phyloP scores from a whole-genome alignment of 2,113 vertebrate genomes.

The Festucalex cinctus region DNA sequence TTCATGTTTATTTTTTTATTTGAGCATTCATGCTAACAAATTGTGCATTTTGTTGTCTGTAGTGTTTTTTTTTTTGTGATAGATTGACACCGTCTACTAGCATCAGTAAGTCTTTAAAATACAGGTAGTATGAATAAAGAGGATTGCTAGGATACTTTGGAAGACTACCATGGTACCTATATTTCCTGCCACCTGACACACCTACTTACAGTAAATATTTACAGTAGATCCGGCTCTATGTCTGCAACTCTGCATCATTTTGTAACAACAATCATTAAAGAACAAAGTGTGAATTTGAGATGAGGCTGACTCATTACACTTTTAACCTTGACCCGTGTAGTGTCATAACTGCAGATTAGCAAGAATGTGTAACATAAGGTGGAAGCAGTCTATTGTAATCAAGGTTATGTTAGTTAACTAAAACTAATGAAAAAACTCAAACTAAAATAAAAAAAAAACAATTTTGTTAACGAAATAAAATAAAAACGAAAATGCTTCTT shows the following conservation, averaged over 20 bases:
- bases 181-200: conserved; percentile 18
- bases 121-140: too few species aligned
- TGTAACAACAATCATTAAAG: too few species aligned
- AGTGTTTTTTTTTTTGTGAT: not conserved
- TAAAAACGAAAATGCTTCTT: too few species aligned
- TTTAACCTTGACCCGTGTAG: conserved; percentile 24
- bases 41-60: not conserved
- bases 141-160: too few species aligned
- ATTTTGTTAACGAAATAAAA: too few species aligned
- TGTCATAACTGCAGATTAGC: conserved; percentile 26
- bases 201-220: too few species aligned
- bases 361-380: conserved; percentile 4
- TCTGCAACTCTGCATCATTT: too few species aligned
- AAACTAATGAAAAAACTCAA: too few species aligned
- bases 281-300: conserved; percentile 23
- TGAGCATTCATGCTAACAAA: not conserved
- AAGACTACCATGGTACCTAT: conserved; percentile 11
- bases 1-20: conserved; percentile 11
- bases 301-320: conserved; percentile 44
- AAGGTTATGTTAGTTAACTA: too few species aligned
- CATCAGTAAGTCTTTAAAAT: not conserved
- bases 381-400: conserved; percentile 1
- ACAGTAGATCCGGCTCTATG: too few species aligned
- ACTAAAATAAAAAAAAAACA: too few species aligned
- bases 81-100: not conserved